Conservation (phyloP, 2,113 vertebrate genomes). For the Salminus brasiliensis region DNA sequence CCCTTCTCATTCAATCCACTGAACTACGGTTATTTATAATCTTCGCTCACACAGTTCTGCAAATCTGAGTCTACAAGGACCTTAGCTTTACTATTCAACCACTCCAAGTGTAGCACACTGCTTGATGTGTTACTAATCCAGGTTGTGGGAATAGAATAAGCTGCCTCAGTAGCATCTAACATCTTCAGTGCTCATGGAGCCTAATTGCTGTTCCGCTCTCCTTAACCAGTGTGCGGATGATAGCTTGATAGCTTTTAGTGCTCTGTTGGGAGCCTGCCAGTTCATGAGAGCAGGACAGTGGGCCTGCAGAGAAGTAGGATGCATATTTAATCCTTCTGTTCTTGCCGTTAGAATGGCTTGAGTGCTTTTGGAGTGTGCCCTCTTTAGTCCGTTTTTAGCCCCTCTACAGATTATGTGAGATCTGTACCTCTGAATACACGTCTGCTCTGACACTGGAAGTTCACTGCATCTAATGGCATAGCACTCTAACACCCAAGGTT, state of each 20-base stretch:
- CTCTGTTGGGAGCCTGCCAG: constrained; percentile 36
- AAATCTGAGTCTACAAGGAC: background rate
- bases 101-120: background rate
- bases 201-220: constrained; percentile 37
- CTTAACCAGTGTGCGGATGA: constrained; percentile 17
- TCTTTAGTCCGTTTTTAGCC: background rate
- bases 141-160: background rate
- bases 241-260: constrained; percentile 33
- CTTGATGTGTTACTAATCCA: constrained; percentile 16
- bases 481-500: background rate
- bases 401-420: constrained; percentile 3
- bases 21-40: constrained; percentile 3
- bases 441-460: background rate
- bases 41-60: background rate
- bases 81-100: background rate
- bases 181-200: constrained; percentile 20
- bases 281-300: constrained; percentile 29
- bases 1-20: background rate
- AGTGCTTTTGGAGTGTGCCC: constrained; percentile 37
- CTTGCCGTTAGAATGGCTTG: constrained; percentile 21
- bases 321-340: constrained; percentile 40
- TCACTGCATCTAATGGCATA: background rate
- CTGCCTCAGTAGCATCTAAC: constrained; percentile 12
- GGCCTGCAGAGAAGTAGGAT: constrained; percentile 3
- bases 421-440: background rate